phyloP scores from a whole-genome alignment of 2,113 vertebrate genomes.

The Calonectris borealis region DNA sequence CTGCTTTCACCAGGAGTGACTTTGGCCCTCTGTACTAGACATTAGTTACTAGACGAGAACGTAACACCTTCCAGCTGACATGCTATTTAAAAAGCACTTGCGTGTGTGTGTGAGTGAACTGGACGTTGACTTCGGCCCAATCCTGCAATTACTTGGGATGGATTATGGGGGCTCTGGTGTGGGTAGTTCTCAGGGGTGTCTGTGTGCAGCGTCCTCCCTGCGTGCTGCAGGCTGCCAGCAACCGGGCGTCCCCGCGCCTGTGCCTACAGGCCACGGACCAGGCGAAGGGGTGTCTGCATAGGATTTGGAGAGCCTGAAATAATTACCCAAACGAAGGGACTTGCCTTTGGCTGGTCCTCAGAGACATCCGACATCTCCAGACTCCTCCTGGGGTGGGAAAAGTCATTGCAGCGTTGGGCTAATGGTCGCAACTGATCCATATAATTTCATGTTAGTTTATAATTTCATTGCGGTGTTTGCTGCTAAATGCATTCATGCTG shows the following conservation, averaged over 20 bases:
- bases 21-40: slow-evolving; percentile 43
- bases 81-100: neutral
- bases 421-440: neutral
- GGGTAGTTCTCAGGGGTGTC: neutral
- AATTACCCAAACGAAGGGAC: neutral
- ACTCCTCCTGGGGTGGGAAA: neutral
- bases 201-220: neutral
- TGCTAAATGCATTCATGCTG: slow-evolving; percentile 47
- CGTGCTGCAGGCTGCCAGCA: neutral
- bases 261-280: neutral
- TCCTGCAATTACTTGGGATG: slow-evolving; percentile 7
- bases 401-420: slow-evolving; percentile 52
- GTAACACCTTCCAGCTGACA: neutral
- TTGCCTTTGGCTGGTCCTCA: neutral
- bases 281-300: neutral
- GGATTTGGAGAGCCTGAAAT: neutral
- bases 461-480: slow-evolving; percentile 33
- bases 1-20: slow-evolving; percentile 56
- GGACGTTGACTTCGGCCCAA: slow-evolving; percentile 4
- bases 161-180: neutral
- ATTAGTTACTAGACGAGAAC: neutral
- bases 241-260: neutral
- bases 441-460: neutral
- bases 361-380: neutral
- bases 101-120: neutral